Base-by-base conservation (phyloP, 35 echinoderm and acorn worm species). In the Lytechinus pictus region DNA sequence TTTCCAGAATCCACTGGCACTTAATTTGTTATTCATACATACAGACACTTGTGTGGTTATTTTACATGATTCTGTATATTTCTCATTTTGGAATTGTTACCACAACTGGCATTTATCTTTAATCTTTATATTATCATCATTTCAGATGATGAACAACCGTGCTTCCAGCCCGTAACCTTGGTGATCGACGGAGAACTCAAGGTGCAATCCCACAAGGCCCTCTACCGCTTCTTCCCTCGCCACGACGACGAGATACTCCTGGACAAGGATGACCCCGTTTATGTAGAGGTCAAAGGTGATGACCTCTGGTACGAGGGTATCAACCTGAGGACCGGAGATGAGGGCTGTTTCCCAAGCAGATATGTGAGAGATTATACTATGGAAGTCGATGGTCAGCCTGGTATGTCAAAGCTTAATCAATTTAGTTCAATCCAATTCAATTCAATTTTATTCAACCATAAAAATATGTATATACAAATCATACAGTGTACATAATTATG, bases 301-400 rank as follows among this genome's bases (percentile, higher is more conserved):
- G 98, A 99, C 86, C 95, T 96, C 5, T 99, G 98, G 98, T 98
- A 91, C 95, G 98, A 99, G 52, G 98, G 98, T 9, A 97, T 98
- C 71, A 99, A 99, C 61, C 94, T 99, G 27, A 96, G 96, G 66
- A 99, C 96, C 9, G 98, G 97, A 9, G 96, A 97, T 27, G 98
- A 99, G 44, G 98, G 98, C 10, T 99, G 98, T 72, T 99, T 97
- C 92, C 98, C 98, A 5, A 95, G 95, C 28, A 94, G 86, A 95
- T 99, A 99, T 95, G 98, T 97, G 54, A 86, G 96, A 21, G 96
- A 97, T 24, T 97, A 96, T 54, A 98, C 96, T 8, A 87, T 86
- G 57, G 98, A 99, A 55, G 96, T 96, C 93, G 98, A 99, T 56
- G 95, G 91, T 54, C 94, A 96, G 92, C 97, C 97, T 91, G 98